Evolutionary conservation across 2,113 vertebrate genomes (phyloP).

Genomic region (Aythya baeri): DNA sequence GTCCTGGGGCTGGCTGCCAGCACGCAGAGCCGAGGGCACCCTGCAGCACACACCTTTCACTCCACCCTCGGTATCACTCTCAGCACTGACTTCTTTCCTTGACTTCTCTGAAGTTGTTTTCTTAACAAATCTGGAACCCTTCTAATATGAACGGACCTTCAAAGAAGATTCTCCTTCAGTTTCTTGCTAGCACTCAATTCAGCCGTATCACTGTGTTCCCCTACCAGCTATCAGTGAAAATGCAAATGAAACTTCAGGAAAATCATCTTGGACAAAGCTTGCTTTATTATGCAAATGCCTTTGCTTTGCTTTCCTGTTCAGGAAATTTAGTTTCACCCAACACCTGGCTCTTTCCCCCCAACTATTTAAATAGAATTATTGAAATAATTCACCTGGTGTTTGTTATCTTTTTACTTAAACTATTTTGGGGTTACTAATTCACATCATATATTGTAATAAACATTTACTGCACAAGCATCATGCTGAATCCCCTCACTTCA

Average conservation of each 20-base stretch:
- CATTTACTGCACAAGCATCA: neutral
- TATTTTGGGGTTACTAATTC: neutral
- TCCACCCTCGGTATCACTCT: neutral
- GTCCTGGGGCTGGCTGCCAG: neutral
- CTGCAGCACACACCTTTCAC: neutral
- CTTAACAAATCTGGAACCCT: neutral
- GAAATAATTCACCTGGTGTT: neutral
- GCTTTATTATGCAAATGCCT: neutral
- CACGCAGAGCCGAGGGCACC: accelerated
- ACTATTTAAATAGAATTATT: neutral
- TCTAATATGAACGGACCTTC: neutral
- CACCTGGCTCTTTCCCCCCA: neutral
- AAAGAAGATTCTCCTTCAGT: neutral
- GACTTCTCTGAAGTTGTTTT: neutral
- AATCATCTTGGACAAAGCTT: neutral
- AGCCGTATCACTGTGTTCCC: neutral
- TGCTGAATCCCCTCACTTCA: neutral
- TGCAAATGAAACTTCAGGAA: neutral
- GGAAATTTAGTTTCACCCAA: neutral
- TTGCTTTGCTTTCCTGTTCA: neutral
- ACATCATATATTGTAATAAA: neutral
- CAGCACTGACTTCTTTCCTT: neutral
- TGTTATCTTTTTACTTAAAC: neutral
- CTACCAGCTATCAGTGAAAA: neutral
- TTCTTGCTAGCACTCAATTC: neutral